Evolutionary conservation across 2,113 vertebrate genomes (phyloP).

Genomic region (Antigone vipio): DNA sequence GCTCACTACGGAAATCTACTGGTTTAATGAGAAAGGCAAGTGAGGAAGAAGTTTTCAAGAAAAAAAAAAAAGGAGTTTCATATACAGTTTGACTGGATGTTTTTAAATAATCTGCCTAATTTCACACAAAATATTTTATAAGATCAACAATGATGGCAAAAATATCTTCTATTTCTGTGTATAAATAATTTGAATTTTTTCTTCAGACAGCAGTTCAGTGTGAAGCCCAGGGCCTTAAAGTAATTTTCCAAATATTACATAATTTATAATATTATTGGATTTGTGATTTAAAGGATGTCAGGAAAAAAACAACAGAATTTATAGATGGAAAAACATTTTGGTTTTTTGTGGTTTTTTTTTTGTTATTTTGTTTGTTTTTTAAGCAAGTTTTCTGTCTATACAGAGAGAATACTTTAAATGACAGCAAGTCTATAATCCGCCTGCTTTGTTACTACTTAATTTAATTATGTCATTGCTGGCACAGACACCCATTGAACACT

Average conservation of each 20-base stretch:
- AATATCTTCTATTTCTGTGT: background rate
- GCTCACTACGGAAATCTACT: background rate
- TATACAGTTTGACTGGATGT: background rate
- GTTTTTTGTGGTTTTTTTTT: background rate
- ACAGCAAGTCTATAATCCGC: background rate
- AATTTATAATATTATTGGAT: background rate
- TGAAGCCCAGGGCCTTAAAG: background rate
- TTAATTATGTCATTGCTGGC: background rate
- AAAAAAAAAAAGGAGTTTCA: background rate
- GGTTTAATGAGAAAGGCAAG: background rate
- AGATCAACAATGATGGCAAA: background rate
- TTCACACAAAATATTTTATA: background rate
- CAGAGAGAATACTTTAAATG: background rate
- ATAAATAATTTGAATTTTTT: background rate
- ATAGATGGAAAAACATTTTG: background rate
- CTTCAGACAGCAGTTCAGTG: background rate
- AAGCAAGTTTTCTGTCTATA: background rate
- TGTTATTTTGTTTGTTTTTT: background rate
- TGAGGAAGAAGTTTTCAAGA: background rate
- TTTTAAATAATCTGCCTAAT: background rate
- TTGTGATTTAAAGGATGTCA: background rate
- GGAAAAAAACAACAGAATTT: background rate
- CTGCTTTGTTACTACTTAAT: background rate
- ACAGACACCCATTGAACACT: background rate
- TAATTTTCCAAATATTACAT: constrained; percentile 15